Percentiles rank a stretch among this genome's conserved stretches.
Conservation (phyloP, 30 jellyfish, hydroid and myxozoan genomes). For the Chrysaora quinquecirrha region DNA sequence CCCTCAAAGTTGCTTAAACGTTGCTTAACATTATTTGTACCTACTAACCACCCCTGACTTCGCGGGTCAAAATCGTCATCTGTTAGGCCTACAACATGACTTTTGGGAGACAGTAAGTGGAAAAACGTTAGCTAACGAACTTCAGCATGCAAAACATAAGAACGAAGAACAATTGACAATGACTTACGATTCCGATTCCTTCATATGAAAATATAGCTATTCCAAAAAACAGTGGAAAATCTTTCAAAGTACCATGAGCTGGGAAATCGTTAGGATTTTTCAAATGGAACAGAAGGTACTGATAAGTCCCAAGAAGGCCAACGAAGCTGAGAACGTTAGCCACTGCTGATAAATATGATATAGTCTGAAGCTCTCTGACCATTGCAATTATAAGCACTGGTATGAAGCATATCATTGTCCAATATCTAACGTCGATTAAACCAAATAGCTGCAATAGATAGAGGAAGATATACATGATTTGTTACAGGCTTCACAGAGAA, state of each 20-base stretch:
- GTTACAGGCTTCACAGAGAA: conserved; percentile 7
- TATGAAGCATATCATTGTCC: conserved; percentile 81
- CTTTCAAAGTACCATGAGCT: conserved; percentile 75
- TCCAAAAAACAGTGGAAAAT: conserved; percentile 97
- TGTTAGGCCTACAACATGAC: too few relatives aligned
- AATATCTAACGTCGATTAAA: conserved; percentile 87
- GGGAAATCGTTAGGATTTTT: conserved; percentile 93
- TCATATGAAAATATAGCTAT: conserved; percentile 97
- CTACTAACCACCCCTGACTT: too few relatives aligned
- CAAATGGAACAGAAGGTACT: conserved; percentile 77
- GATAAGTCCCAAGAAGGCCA: conserved; percentile 97
- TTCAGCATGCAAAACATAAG: too few relatives aligned
- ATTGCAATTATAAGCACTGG: conserved; percentile 83
- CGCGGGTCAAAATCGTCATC: too few relatives aligned
- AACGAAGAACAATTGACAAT: too few relatives aligned
- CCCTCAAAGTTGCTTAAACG: too few relatives aligned
- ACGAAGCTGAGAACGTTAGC: conserved; percentile 88
- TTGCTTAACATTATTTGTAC: too few relatives aligned
- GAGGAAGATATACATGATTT: conserved; percentile 2
- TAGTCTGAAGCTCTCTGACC: conserved; percentile 82
- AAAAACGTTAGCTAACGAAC: too few relatives aligned
- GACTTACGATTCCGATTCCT: conserved; percentile 99
- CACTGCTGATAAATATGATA: conserved; percentile 85
- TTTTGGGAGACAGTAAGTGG: too few relatives aligned
- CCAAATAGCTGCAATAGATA: conserved; percentile 96